Evolutionary conservation across 1,140 invertebrate genomes (phyloP), one percentile per base, ranked within the genome.

Genomic region (Metaphire vulgaris): DNA sequence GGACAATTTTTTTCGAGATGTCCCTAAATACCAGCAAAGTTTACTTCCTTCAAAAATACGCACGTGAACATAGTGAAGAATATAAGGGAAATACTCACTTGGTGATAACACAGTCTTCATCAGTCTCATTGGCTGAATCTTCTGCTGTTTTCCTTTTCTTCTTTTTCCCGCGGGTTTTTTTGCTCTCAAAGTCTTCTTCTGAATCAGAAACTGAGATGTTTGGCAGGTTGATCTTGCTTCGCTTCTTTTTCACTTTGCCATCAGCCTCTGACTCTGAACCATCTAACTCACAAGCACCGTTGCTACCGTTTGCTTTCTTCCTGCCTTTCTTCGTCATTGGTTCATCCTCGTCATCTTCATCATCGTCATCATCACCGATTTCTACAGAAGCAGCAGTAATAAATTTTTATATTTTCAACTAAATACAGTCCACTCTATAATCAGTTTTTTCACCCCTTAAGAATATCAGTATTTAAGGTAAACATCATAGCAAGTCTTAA

Each of bases 291-390:
- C 15, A 32, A 71, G 33, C 32, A 71, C 69, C 33, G 2, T 67
- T 76, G 65, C 32, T 34, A 41, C 67, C 33, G 34, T 74, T 41
- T 30, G 12, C 21, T 64, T 65, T 30, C 14, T 66, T 1, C 65
- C 66, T 30, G 28, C 29, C 28, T 21, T 6, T 29, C 30, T 74
- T 64, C 64, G 56, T 32, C 73, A 26, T 15, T 0, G 56, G 21
- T 12, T 69, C 66, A 30, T 72, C 32, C 66, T 75, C 67, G 30
- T 32, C 74, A 1, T 68, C 66, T 26, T 68, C 74, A 33, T 74
- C 64, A 6, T n/a, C 70, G 21, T 66, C 31, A 16, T 33, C 29
- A 66, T 66, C 64, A 12, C 32, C n/a, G 33, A 30, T 74, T 32
- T 26, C 65, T 56, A 14, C 28, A 28, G 34, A 6, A 30, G 12